These are phyloP conservation scores for Muntiacus muntjak DNA, from an alignment of 2,113 vertebrate genomes.

Conservation along the genomic window DNA sequence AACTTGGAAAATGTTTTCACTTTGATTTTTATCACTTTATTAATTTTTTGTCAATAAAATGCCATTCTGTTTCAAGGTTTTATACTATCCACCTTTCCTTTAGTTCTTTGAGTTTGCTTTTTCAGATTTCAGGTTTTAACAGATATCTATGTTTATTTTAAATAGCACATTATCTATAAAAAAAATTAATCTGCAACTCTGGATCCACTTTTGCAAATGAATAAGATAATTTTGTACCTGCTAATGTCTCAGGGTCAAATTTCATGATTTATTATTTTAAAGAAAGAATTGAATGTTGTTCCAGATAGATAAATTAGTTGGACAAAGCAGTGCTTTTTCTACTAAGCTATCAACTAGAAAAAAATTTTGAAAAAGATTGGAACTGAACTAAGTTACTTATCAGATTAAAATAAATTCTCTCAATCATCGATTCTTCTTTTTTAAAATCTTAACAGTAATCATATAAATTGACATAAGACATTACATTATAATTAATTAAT, in stretches of 20 bases:
- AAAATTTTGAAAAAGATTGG: background rate
- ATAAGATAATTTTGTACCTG: background rate
- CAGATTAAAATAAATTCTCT: background rate
- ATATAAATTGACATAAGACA: background rate
- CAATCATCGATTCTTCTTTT: background rate
- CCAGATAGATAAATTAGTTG: background rate
- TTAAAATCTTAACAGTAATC: background rate
- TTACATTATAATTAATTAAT: constrained; percentile 5
- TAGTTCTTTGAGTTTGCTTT: background rate
- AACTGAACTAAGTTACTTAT: background rate
- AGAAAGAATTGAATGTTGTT: background rate
- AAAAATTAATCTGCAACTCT: background rate
- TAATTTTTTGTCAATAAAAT: background rate
- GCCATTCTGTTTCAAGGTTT: background rate
- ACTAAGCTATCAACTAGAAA: background rate
- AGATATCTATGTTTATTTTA: background rate
- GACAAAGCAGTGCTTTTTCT: background rate
- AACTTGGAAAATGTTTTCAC: background rate
- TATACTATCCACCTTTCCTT: background rate
- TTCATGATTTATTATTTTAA: background rate
- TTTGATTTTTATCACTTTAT: background rate
- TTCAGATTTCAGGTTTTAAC: background rate
- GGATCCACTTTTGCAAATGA: background rate
- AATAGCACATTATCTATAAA: background rate
- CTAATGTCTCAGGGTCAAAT: background rate